Conservation (phyloP, 2,113 vertebrate genomes). For the Nibea albiflora region DNA sequence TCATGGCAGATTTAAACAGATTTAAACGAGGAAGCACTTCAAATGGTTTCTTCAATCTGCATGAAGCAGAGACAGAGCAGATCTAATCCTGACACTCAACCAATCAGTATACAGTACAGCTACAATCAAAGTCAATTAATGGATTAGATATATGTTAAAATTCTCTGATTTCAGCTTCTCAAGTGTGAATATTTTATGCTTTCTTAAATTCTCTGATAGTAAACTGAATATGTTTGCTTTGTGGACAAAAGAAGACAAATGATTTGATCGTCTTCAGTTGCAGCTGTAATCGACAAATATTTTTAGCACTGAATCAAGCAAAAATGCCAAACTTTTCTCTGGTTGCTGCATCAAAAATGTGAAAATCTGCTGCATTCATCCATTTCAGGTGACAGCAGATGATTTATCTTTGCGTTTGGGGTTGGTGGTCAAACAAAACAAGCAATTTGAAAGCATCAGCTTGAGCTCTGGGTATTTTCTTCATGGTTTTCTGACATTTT, state of each 20-base stretch:
- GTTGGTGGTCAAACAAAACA: not conserved
- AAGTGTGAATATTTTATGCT: too few relatives aligned
- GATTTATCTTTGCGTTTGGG: not conserved
- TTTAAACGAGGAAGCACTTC: conserved; percentile 27
- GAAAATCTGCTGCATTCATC: not conserved
- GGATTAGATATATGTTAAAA: too few relatives aligned
- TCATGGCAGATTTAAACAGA: conserved; percentile 53
- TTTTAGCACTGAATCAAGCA: not conserved
- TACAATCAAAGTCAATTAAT: too few relatives aligned
- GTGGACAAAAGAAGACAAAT: too few relatives aligned
- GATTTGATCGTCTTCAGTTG: too few relatives aligned
- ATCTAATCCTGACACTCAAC: not conserved
- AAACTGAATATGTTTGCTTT: too few relatives aligned
- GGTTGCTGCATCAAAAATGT: not conserved
- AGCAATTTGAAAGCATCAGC: not conserved
- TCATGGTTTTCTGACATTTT: not conserved
- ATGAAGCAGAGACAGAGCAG: not conserved
- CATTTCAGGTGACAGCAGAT: not conserved
- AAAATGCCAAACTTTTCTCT: not conserved
- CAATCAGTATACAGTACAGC: not conserved
- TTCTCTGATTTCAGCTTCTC: too few relatives aligned
- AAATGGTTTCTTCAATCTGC: not conserved
- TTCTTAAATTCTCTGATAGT: too few relatives aligned
- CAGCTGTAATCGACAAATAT: not conserved
- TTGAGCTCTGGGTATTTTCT: not conserved